Base-by-base conservation (phyloP, 2,888 invertebrate species). In the Melinopterus prodromus region DNA sequence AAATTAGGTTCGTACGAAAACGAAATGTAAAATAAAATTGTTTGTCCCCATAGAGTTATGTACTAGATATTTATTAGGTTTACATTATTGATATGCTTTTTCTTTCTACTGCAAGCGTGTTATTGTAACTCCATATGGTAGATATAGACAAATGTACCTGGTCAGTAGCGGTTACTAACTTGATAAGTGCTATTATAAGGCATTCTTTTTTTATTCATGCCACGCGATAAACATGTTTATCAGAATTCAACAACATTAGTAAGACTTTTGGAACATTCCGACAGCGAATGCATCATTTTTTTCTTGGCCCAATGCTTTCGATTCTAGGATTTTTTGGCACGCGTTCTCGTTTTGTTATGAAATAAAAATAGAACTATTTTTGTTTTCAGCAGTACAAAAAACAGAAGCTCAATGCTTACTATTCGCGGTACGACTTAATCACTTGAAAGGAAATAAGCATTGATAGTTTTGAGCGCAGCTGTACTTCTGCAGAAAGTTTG, bases 181-280 rank as follows among this genome's bases (percentile, higher is more conserved):
- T 53, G 53, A 53, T 53, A 53, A 53, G 53, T 53, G 53, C 53
- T 53, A 53, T 53, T 53, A 53, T 53, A 53, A 53, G 53, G 53
- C 26, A 26, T 26, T 26, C 26, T 53, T 53, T 53, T 53, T 53
- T 53, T 9, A 53, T 53, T 26, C 26, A 53, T 1, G 5, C 53
- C 7, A 12, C 53, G 9, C 12, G 53, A 53, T 12, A 53, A 53
- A 53, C 53, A 53, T 53, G 53, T 53, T 53, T 53, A 53, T 53
- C 53, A 12, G 53, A 53, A 53, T 53, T 53, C 12, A 53, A 53
- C 53, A 53, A 9, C 53, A 53, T 7, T 53, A 7, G 12, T 12
- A 53, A 53, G 12, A 53, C 26, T 26, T 26, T 26, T 26, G 26
- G 26, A 26, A 26, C 26, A 26, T 26, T 26, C 26, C 26, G 3